These are phyloP conservation scores for Argya squamiceps DNA, from an alignment of 2,797 vertebrate genomes.

Conservation along the genomic window DNA sequence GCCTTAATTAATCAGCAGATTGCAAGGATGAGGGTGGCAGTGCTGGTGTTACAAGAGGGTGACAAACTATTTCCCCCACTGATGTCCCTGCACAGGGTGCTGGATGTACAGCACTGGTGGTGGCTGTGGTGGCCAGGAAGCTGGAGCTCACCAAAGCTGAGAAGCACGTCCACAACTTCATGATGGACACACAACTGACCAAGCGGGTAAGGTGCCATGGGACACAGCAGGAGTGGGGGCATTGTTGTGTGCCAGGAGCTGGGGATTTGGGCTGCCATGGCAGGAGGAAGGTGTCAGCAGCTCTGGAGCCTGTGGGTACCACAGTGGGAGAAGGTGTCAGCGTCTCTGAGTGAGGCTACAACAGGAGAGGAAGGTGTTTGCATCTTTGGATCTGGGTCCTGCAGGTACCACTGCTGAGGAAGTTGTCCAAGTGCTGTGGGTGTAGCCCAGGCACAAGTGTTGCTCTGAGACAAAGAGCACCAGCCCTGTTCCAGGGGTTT, in stretches of 20 bases:
- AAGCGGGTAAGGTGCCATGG: constrained; percentile 85
- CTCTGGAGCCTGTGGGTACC: neutral
- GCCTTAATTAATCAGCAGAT: neutral
- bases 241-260: neutral
- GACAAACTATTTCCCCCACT: neutral
- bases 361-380: neutral
- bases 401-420: neutral
- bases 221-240: neutral
- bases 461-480: accelerated
- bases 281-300: neutral
- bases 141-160: constrained; percentile 98
- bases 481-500: neutral
- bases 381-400: neutral
- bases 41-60: neutral
- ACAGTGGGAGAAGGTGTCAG: neutral
- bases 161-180: constrained; percentile 98
- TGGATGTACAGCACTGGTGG: constrained; percentile 94
- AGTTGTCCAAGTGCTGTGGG: neutral
- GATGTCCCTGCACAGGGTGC: constrained; percentile 80
- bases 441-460: accelerated
- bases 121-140: constrained; percentile 97
- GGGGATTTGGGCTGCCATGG: accelerated
- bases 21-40: neutral
- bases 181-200: constrained; percentile 99
- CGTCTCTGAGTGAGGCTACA: neutral